Conservation (phyloP, 2,888 invertebrate species). For the Ctenicera cuprea region DNA sequence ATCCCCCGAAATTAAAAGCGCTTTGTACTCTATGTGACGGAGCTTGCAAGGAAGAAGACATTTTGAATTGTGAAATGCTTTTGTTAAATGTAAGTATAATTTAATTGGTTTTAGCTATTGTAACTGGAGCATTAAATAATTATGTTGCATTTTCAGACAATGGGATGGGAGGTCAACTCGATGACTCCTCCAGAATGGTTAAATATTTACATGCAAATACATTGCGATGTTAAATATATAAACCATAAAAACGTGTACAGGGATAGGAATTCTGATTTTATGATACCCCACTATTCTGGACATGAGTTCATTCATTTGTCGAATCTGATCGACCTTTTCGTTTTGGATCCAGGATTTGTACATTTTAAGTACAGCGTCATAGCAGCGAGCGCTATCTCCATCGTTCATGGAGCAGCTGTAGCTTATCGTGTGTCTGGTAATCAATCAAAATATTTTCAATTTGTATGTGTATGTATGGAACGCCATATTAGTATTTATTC, state of each 20-base stretch:
- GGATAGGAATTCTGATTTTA: constrained; percentile 74
- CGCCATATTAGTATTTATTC: no score
- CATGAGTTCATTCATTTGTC: constrained; percentile 89
- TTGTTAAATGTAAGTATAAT: constrained; percentile 62
- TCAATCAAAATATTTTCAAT: no score
- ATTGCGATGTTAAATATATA: constrained; percentile 70
- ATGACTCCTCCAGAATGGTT: constrained; percentile 96
- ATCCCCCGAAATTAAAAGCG: constrained; percentile 95
- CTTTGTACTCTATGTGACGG: constrained; percentile 99
- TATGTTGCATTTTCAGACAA: constrained; percentile 56
- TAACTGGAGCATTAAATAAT: not conserved
- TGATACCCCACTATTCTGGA: constrained; percentile 92
- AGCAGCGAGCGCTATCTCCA: constrained; percentile 93
- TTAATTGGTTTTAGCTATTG: constrained; percentile 37
- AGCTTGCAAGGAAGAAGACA: constrained; percentile 86
- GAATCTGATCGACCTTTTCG: constrained; percentile 91
- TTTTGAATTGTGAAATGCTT: constrained; percentile 69
- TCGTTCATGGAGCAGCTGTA: constrained; percentile 84
- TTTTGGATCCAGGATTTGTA: constrained; percentile 90
- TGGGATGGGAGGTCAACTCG: constrained; percentile 92
- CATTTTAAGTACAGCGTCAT: constrained; percentile 89
- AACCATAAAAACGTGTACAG: constrained; percentile 68
- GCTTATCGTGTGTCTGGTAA: constrained; percentile 82
- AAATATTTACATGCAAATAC: constrained; percentile 94
- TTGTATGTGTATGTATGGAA: no score